Percentiles rank a stretch among this genome's conserved stretches.
Evolutionary conservation across 2,797 vertebrate species (phyloP).

Genomic region (Smutsia gigantea): DNA sequence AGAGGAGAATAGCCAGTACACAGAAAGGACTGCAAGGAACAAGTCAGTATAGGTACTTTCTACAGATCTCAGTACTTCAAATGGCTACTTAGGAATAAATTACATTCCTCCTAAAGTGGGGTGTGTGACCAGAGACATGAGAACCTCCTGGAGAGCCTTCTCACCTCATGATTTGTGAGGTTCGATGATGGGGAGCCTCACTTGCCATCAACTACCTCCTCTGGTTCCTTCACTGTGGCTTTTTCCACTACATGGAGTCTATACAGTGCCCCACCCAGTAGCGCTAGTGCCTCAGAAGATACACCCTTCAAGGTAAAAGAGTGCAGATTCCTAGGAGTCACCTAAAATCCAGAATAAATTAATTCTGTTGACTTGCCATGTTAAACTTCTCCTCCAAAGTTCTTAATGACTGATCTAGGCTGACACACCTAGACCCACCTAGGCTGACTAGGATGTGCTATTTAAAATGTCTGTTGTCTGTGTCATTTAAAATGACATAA

Average conservation of each 20-base stretch:
- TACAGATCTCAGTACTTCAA: background rate
- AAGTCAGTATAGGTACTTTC: background rate
- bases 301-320: background rate
- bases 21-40: background rate
- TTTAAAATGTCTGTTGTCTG: conserved; percentile 15
- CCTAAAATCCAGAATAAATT: background rate
- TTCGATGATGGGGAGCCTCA: background rate
- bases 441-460: background rate
- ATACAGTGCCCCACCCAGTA: background rate
- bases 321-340: background rate
- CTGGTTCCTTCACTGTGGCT: background rate
- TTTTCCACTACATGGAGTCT: background rate
- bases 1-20: background rate
- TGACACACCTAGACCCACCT: background rate
- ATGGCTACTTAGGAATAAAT: background rate
- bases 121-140: background rate
- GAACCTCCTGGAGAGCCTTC: background rate
- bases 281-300: too few relatives aligned
- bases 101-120: background rate
- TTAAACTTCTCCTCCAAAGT: background rate
- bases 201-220: background rate
- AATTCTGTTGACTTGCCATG: background rate
- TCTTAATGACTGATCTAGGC: background rate
- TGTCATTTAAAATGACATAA: too few relatives aligned
- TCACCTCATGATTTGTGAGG: background rate